phyloP scores from a whole-genome alignment of 2,888 invertebrate genomes.

The Ephialtes manifestator region DNA sequence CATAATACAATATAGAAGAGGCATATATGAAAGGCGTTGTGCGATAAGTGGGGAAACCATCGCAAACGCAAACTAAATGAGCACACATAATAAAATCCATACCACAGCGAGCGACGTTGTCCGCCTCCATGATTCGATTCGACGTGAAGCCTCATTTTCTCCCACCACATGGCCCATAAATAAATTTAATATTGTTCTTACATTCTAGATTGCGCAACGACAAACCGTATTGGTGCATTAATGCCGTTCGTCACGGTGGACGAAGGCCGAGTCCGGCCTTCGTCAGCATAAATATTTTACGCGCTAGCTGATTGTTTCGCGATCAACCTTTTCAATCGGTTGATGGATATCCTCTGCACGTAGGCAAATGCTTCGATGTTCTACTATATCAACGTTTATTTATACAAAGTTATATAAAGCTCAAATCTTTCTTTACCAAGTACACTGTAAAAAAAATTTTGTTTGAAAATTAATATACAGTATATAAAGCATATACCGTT shows the following conservation, averaged over 20 bases:
- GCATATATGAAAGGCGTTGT: conserved; percentile 7
- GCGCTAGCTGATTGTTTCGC: conserved; percentile 41
- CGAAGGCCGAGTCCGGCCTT: conserved; percentile 67
- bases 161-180: conserved; percentile 73
- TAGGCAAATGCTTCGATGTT: not conserved
- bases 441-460: too few relatives aligned
- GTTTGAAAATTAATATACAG: too few relatives aligned
- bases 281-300: conserved; percentile 62
- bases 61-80: conserved; percentile 31
- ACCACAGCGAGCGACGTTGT: not conserved
- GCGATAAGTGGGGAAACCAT: conserved; percentile 17
- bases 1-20: conserved; percentile 27
- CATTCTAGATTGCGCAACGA: conserved; percentile 78
- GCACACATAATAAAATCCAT: conserved; percentile 15
- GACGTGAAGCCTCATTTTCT: conserved; percentile 63
- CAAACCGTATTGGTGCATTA: conserved; percentile 64
- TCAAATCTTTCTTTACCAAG: too few relatives aligned
- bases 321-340: conserved; percentile 62
- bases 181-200: conserved; percentile 81
- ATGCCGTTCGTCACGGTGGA: conserved; percentile 64
- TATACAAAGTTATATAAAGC: not conserved
- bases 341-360: conserved; percentile 61
- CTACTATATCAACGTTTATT: not conserved
- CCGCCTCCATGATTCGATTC: conserved; percentile 32
- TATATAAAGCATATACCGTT: too few relatives aligned